Evolutionary conservation across 2,113 vertebrate genomes (phyloP).

Genomic region (Oostethus manadensis): DNA sequence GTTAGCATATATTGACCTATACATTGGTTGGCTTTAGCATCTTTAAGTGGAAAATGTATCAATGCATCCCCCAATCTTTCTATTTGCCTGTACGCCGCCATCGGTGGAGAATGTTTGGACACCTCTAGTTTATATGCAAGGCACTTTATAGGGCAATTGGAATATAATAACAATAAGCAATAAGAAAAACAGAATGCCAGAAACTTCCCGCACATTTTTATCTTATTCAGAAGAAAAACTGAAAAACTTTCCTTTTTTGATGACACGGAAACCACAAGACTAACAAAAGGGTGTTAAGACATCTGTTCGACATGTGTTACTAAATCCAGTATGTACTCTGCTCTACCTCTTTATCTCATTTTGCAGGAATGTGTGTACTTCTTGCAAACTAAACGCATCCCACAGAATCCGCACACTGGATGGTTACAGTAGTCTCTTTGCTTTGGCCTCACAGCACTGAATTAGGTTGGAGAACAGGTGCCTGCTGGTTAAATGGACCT

Average conservation of each 20-base stretch:
- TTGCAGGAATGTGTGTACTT: neutral
- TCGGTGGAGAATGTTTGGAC: too few relatives aligned
- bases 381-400: neutral
- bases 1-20: too few relatives aligned
- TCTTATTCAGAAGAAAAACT: too few relatives aligned
- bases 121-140: too few relatives aligned
- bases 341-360: neutral
- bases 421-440: constrained; percentile 12
- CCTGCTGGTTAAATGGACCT: constrained; percentile 65
- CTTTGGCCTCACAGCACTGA: constrained; percentile 36
- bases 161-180: too few relatives aligned
- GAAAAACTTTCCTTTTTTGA: neutral
- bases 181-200: too few relatives aligned
- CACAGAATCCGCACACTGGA: neutral
- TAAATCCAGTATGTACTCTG: neutral
- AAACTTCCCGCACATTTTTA: too few relatives aligned
- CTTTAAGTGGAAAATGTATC: too few relatives aligned
- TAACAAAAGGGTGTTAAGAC: neutral
- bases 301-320: neutral
- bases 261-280: neutral
- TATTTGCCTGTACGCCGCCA: too few relatives aligned
- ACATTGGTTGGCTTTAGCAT: too few relatives aligned
- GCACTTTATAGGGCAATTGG: too few relatives aligned
- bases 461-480: constrained; percentile 70
- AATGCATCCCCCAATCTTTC: too few relatives aligned